Evolutionary conservation across 2,113 vertebrate species (phyloP), one percentile per base, ranked within the genome.

Genomic region (Leuciscus idus): DNA sequence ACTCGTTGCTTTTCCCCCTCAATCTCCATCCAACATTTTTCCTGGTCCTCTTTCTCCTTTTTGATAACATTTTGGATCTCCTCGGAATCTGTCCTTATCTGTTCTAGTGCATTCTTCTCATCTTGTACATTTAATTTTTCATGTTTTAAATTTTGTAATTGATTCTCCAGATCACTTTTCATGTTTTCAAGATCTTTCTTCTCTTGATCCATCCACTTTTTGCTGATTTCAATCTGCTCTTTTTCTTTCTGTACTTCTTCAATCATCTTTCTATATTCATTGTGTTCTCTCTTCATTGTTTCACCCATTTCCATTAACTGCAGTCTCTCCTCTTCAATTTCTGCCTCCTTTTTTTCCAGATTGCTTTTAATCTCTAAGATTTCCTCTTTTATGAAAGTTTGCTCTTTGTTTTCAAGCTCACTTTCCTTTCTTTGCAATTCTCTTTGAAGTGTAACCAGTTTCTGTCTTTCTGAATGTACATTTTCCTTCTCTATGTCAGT

Each of bases 351-450:
- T 30, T 21, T 28, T 23, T 84, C 68, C 23, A 73, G 15, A 57
- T 84, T 57, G 9, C 6, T 74, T 84, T 48, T 59, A 6, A 43
- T 59, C n/a, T 75, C 36, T 13, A 46, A 12, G 5, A n/a, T 74
- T 17, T 61, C 68, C 73, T 84, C 81, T 68, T 26, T 23, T 61
- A 46, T 61, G 0, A 23, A 21, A 64, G 61, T 90, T 81, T 57
- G 46, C 17, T 83, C 23, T 62, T 1, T 62, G 36, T 62, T 30
- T 13, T 89, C 19, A 19, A 83, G 19, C 73, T 86, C 78, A 76
- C 73, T 89, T 85, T 90, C 66, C 85, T n/a, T 91, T 50, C 48
- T 84, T 61, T 62, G 62, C 4, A 83, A 33, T 36, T 89, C 87
- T 23, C 89, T 89, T 21, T 26, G 6, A 62, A 62, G 57, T 62